Evolutionary conservation across 2,113 vertebrate genomes (phyloP), one percentile per base, ranked within the genome.

Genomic region (Lutjanus erythropterus): DNA sequence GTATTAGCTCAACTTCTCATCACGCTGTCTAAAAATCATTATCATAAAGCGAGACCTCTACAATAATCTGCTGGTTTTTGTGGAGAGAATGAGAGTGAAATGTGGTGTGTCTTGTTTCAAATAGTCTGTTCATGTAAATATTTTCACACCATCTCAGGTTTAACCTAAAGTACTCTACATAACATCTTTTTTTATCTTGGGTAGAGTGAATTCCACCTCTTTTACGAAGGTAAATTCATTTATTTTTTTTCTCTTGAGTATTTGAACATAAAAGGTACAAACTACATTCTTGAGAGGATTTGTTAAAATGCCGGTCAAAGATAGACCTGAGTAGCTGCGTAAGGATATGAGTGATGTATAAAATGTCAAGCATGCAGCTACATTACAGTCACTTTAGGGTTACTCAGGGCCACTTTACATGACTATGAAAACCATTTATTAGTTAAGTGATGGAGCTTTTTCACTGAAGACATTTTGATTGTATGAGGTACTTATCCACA

Each of bases 11-110:
- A 39, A 23, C 50, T 27, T 64, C 72, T 62, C 31, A 70, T 56
- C 56, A 49, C 4, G 4, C 50, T 31, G 41, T 76, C 52, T 61
- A 33, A 66, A 72, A 56, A 19, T 14, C 56, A 61, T 75, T 71
- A 56, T 41, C 25, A 41, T 52, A 23, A 61, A 80, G 35, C 1
- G 5, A n/a, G 9, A 64, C 59, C 50, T 41, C 9, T 5, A 27
- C 33, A 19, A 6, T 58, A 62, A 58, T 73, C 49, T 46, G 15
- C 18, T 53, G 18, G 50, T 70, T 41, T 25, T 31, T 60, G 19
- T 18, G 39, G 29, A 65, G 49, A n/a, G n/a, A 61, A 19, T n/a
- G 19, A 50, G 31, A 11, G 3, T 35, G 19, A 33, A 44, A 59
- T 44, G 23, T 21, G 29, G 11, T 19, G 59, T n/a, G n/a, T n/a